Evolutionary conservation across 92 coral and sea anemone genomes (phyloP), one percentile per base, ranked within the genome.

Genomic region (Umimayanthus chanpuru): DNA sequence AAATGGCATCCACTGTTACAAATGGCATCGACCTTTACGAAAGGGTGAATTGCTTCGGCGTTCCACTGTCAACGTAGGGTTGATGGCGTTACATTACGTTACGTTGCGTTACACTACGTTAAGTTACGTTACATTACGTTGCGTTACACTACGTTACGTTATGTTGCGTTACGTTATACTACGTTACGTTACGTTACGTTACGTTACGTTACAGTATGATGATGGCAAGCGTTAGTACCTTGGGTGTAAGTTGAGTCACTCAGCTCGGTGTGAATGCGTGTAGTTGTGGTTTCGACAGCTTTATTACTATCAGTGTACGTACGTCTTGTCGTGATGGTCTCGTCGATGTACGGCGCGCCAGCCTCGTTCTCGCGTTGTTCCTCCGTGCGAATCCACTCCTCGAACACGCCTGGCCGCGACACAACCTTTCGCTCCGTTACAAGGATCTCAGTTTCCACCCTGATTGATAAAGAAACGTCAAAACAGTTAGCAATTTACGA

Each of bases 281-380:
- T 74, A 40, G 89, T 86, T 47, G 74, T 55, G 14, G 81, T 86
- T 75, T 75, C 82, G 38, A 56, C 89, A 67, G 93, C 89, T 65
- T 81, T 73, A 3, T n/a, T 72, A 75, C 66, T 85, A 44, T 88
- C 87, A 11, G 87, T 44, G 89, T 91, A 91, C 65, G 89, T 93
- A 75, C 95, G 88, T 81, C 92, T 89, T 14, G 95, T 91, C 0
- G 98, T 93, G 65, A 94, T 83, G 20, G 98, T 94, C 90, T 94
- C 95, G 43, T 92, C 90, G n/a, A 87, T 72, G 77, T 91, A 76
- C 1, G 95, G 98, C 6, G 65, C 86, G 41, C 90, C 92, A 4
- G 91, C 28, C 86, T 93, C 94, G 41, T 93, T 88, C 55, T 90
- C 93, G 21, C 61, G 49, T 47, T 87, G 95, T 32, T 91, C 93